Evolutionary conservation across 2,113 vertebrate species (phyloP).

Genomic region (Pogonocichla stellata): DNA sequence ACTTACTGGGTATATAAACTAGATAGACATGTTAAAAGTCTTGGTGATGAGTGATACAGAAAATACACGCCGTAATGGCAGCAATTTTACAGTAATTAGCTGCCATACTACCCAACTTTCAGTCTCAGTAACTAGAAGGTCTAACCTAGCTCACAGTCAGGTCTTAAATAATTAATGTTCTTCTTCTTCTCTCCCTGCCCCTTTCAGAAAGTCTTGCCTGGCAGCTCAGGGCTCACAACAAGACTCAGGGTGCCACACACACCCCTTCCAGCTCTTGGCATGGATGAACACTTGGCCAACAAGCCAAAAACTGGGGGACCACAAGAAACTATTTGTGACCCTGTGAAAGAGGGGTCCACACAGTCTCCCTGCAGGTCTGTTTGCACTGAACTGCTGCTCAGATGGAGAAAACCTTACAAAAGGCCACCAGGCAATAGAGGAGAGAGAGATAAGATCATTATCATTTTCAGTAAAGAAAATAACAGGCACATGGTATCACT

Average conservation of each 20-base stretch:
- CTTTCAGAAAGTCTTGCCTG: not conserved
- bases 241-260: accelerated
- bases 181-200: not conserved
- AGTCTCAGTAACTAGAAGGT: not conserved
- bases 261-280: not conserved
- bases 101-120: not conserved
- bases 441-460: not conserved
- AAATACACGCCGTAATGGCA: not conserved
- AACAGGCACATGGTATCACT: not conserved
- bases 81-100: not conserved
- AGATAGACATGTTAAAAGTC: not conserved
- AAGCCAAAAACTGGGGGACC: not conserved
- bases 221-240: not conserved
- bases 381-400: not conserved
- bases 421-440: not conserved
- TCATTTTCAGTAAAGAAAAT: not conserved
- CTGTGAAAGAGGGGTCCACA: not conserved
- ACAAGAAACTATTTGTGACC: not conserved
- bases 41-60: not conserved
- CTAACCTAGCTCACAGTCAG: not conserved
- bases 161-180: not conserved
- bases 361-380: not conserved
- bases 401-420: not conserved
- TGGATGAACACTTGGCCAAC: too few species aligned
- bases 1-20: not conserved